Evolutionary conservation across 2,797 vertebrate genomes (phyloP), one percentile per base, ranked within the genome.

Genomic region (Martes flavigula): DNA sequence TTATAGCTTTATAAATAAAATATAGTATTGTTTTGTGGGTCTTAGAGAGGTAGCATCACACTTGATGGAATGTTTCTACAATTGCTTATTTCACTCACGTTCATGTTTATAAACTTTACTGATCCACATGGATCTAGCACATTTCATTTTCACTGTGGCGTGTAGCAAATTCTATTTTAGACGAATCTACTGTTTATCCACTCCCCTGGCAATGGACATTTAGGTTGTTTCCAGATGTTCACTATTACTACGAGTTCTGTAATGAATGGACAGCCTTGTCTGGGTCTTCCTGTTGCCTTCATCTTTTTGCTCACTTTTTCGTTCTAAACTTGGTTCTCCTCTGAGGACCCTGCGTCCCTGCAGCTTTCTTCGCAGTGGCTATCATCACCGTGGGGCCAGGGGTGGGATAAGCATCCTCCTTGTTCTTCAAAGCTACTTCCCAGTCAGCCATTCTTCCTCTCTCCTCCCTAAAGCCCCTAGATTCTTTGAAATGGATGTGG

Each of bases 221-320:
- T 86, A 94, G 90, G 79, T 66, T 92, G 43, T 95, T 94, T 96
- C 95, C 93, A 92, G 70, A 51, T 73, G 86, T 58, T 93, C 78
- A 4, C 84, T 89, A 14, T 51, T 46, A 38, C 79, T 25, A 32
- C 62, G 40, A 40, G 64, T 93, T 91, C 75, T 58, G 15, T 43
- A 87, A 83, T 54, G 75, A 86, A 43, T 38, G 60, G 27, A 7
- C 73, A 23, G 25, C n/a, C 86, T 51, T 30, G 23, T 54, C 25
- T 14, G 78, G 14, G 68, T 21, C 60, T 58, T 70, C 35, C 70
- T 79, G 38, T 32, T 86, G 56, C 27, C 43, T 93, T 75, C 68
- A 43, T 46, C 93, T 89, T 77, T 83, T 94, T 46, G 38, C 48
- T 94, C 23, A 11, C 23, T 20, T 21, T 89, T 87, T 56, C 43